Evolutionary conservation across 2,888 invertebrate genomes (phyloP).

Genomic region (Automeris io): DNA sequence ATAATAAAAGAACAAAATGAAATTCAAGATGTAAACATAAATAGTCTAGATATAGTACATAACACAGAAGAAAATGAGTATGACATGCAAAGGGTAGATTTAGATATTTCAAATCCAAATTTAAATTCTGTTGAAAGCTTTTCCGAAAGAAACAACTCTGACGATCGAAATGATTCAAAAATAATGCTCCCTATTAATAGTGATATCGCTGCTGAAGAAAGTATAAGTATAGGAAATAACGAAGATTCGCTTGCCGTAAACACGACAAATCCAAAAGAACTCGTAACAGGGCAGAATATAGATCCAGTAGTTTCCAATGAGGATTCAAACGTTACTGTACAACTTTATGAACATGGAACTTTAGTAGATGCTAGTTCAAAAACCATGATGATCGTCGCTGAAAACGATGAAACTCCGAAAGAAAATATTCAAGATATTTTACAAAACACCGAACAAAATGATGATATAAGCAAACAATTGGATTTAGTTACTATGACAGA

Average conservation of each 20-base stretch:
- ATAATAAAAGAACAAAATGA: conserved; percentile 11
- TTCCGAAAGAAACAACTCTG: not conserved
- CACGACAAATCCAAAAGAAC: not conserved
- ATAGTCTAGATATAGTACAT: not conserved
- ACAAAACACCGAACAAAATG: not conserved
- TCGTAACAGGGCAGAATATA: not conserved
- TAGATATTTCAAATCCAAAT: not conserved
- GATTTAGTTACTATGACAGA: not conserved
- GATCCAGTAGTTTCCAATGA: not conserved
- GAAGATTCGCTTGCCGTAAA: not conserved
- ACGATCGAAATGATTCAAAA: not conserved
- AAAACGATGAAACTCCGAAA: not conserved
- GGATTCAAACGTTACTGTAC: too few species aligned
- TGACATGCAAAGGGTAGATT: not conserved
- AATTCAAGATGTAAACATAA: conserved; percentile 9
- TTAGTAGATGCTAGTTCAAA: not conserved
- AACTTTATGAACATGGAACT: not conserved
- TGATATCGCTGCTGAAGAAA: not conserved
- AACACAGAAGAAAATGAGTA: not conserved
- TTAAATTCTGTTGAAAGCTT: not conserved
- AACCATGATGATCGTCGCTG: not conserved
- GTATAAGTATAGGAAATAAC: not conserved
- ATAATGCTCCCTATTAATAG: not conserved
- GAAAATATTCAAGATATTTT: not conserved
- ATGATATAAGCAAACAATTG: not conserved